Evolutionary conservation across 1,140 invertebrate species (phyloP), one percentile per base, ranked within the genome.

Genomic region (Monomorium pharaonis): DNA sequence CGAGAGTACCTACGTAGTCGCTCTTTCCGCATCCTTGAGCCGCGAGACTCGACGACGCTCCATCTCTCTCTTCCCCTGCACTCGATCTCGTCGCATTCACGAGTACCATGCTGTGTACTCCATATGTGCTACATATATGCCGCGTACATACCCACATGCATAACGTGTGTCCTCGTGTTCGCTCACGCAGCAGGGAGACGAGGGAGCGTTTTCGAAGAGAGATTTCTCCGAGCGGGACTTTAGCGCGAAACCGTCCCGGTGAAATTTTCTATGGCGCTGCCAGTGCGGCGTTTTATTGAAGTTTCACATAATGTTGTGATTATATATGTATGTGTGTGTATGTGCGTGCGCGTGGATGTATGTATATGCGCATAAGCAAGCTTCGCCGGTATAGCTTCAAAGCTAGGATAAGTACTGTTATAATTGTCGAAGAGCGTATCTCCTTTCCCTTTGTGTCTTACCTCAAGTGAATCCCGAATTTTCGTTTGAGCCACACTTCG

Each of bases 1-100:
- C 44, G 81, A 63, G 60, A 88, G 75, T 89, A 69, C 62, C 76
- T 87, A 89, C 78, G 89, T 84, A 88, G 72, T 88, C 67, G 49
- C 67, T 88, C 80, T 90, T 90, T 90, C 89, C 89, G 83, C 89
- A 89, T 89, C 88, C 89, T 90, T 83, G 88, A 90, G 65, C 37
- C 58, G 51, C 47, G 33, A 77, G 81, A 85, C 80, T 89, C 60
- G 37, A n/a, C 44, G n/a, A n/a, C n/a, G n/a, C n/a, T n/a, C n/a
- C n/a, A n/a, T n/a, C n/a, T n/a, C n/a, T n/a, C n/a, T n/a, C n/a
- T 84, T 30, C 56, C 65, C 65, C 76, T 51, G 42, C 37, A 63
- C n/a, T n/a, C 86, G 21, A 81, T 86, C 77, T 47, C 65, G 9
- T 81, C 63, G 33, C 56, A 56, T 49, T 81, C 65, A 12, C 10